These are phyloP conservation scores for Neostethus bicornis DNA, from an alignment of 2,797 vertebrate species.

Conservation along the genomic window DNA sequence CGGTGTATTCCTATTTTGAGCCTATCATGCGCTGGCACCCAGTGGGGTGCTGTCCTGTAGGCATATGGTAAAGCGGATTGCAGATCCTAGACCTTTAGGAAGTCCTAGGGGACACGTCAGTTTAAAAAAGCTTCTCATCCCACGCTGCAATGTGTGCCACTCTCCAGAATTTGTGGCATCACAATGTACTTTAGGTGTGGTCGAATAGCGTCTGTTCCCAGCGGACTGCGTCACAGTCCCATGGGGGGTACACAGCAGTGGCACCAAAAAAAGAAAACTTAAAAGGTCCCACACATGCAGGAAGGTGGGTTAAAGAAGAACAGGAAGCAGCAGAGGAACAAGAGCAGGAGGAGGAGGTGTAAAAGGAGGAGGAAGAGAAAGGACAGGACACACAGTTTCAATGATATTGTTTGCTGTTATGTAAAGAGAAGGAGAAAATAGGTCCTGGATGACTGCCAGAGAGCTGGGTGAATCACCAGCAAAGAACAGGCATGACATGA, in stretches of 20 bases:
- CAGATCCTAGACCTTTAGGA: slow-evolving; percentile 55
- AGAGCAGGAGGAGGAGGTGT: slow-evolving; percentile 39
- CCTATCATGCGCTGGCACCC: slow-evolving; percentile 62
- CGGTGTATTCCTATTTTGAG: slow-evolving; percentile 72
- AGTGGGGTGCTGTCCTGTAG: slow-evolving; percentile 74
- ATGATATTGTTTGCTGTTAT: slow-evolving; percentile 74
- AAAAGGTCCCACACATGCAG: slow-evolving; percentile 48
- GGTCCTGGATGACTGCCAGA: slow-evolving; percentile 78
- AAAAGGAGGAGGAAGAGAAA: slow-evolving; percentile 50
- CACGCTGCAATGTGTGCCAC: slow-evolving; percentile 35
- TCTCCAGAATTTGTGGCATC: slow-evolving; percentile 28
- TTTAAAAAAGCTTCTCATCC: slow-evolving; percentile 47
- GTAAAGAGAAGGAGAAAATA: slow-evolving; percentile 84
- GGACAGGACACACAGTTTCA: slow-evolving; percentile 64
- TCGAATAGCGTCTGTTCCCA: slow-evolving; percentile 44
- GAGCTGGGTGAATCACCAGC: slow-evolving; percentile 76
- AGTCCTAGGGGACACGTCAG: slow-evolving; percentile 51
- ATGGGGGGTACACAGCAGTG: slow-evolving; percentile 36
- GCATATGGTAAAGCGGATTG: slow-evolving; percentile 76
- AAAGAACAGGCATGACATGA: slow-evolving; percentile 67
- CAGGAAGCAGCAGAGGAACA: slow-evolving; percentile 56
- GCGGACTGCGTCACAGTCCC: slow-evolving; percentile 34
- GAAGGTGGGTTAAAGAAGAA: slow-evolving; percentile 37
- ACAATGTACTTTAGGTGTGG: slow-evolving; percentile 51
- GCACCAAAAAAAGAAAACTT: slow-evolving; percentile 26